phyloP scores from a whole-genome alignment of 2,113 vertebrate genomes.

The Sturnira hondurensis region DNA sequence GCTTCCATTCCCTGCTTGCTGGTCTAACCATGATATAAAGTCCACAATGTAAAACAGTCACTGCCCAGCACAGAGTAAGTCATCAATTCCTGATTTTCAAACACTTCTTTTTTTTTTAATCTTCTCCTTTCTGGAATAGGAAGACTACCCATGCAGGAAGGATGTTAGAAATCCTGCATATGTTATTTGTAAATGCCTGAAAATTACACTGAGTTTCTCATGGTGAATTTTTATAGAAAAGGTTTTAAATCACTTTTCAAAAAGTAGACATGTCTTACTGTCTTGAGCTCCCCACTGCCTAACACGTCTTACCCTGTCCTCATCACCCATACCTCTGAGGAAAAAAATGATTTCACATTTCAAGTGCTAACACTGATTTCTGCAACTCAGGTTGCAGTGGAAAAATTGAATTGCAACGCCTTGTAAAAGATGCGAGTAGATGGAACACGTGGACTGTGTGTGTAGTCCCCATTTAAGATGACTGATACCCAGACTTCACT shows the following conservation, averaged over 20 bases:
- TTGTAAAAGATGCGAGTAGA: not conserved
- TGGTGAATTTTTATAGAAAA: not conserved
- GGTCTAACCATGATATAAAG: not conserved
- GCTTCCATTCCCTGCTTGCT: not conserved
- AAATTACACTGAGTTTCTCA: not conserved
- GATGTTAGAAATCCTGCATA: not conserved
- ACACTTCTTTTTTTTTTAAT: not conserved
- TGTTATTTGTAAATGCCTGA: not conserved
- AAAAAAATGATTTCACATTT: not conserved
- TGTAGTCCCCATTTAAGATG: not conserved
- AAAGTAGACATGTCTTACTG: not conserved
- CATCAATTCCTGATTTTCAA: not conserved
- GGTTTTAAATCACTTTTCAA: not conserved
- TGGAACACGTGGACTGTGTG: not conserved
- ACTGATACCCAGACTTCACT: not conserved
- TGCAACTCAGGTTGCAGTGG: not conserved
- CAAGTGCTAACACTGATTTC: not conserved
- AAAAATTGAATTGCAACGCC: not conserved
- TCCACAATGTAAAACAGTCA: not conserved
- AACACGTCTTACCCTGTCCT: not conserved
- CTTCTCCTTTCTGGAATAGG: not conserved
- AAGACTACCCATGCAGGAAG: not conserved
- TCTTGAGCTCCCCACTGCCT: not conserved
- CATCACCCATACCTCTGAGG: fast-evolving
- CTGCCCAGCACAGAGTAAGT: not conserved